Conservation (phyloP, 2,113 vertebrate genomes). For the Crocuta crocuta region DNA sequence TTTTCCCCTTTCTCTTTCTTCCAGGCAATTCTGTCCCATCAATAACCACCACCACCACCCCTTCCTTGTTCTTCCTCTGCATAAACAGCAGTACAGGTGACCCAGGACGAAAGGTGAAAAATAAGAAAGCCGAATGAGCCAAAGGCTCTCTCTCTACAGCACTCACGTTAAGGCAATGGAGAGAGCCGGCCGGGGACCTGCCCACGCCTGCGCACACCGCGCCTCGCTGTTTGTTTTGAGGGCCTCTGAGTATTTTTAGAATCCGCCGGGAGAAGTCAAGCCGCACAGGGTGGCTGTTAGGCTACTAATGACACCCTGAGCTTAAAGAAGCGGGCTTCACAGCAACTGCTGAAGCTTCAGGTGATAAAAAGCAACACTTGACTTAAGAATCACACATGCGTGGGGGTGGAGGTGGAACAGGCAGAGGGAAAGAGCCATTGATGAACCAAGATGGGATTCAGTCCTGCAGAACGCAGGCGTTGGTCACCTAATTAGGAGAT, state of each 20-base stretch:
- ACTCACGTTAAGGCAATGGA: neutral
- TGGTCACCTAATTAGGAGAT: neutral
- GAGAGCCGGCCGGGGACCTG: neutral
- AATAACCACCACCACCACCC: neutral
- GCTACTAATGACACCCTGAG: slow-evolving; percentile 49
- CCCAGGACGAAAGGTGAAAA: slow-evolving; percentile 44
- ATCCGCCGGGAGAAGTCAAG: slow-evolving; percentile 56
- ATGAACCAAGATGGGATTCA: neutral
- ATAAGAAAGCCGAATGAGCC: neutral
- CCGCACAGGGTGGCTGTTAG: slow-evolving; percentile 22
- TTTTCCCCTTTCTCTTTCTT: slow-evolving; percentile 68
- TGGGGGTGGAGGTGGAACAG: neutral
- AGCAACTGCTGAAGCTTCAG: neutral
- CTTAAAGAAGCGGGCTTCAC: slow-evolving; percentile 61
- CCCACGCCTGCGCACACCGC: neutral
- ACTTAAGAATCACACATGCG: neutral
- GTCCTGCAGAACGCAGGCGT: neutral
- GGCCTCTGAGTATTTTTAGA: slow-evolving; percentile 73
- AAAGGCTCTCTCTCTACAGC: neutral
- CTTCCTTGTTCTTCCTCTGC: neutral
- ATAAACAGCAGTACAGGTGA: neutral
- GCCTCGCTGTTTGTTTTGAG: slow-evolving; percentile 33
- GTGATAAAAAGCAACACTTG: slow-evolving; percentile 7
- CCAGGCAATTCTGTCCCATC: slow-evolving; percentile 83
- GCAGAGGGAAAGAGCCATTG: neutral